A percentile compares a stretch with the other conserved stretches of the same genome.
phyloP scores from a whole-genome alignment of 2,113 vertebrate genomes.

The Scomber scombrus region DNA sequence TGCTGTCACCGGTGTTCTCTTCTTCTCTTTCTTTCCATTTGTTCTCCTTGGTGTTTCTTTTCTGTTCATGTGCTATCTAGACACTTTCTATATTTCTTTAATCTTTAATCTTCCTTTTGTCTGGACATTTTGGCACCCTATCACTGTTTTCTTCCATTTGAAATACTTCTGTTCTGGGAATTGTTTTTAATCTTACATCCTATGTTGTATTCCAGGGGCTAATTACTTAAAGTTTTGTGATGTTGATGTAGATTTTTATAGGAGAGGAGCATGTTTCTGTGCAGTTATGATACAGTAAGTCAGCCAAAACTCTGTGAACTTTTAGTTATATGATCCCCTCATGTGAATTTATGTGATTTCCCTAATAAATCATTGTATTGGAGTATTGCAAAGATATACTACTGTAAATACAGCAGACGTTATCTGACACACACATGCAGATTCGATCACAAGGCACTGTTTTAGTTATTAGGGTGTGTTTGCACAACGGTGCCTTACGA shows the following conservation, averaged over 20 bases:
- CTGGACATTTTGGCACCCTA: neutral
- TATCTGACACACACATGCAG: slow-evolving; percentile 11
- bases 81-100: neutral
- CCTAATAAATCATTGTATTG: neutral
- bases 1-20: slow-evolving; percentile 34
- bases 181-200: neutral
- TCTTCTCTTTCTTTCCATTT: slow-evolving; percentile 43
- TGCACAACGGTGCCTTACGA: slow-evolving; percentile 36
- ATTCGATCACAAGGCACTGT: slow-evolving; percentile 39
- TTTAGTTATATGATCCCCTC: too few relatives aligned
- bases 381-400: neutral
- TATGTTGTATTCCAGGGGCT: neutral
- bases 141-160: slow-evolving; percentile 10
- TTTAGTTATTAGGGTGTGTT: slow-evolving; percentile 38
- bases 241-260: neutral
- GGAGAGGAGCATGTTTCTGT: neutral
- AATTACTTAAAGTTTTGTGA: neutral
- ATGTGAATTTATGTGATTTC: neutral
- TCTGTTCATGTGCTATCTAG: neutral
- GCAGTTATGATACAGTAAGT: neutral
- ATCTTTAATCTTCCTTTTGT: neutral
- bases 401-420: neutral
- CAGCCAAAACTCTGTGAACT: neutral
- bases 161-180: neutral
- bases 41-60: slow-evolving; percentile 29